Base-by-base conservation (phyloP, 2,888 invertebrate genomes). In the Hirtodrosophila histrioides region DNA sequence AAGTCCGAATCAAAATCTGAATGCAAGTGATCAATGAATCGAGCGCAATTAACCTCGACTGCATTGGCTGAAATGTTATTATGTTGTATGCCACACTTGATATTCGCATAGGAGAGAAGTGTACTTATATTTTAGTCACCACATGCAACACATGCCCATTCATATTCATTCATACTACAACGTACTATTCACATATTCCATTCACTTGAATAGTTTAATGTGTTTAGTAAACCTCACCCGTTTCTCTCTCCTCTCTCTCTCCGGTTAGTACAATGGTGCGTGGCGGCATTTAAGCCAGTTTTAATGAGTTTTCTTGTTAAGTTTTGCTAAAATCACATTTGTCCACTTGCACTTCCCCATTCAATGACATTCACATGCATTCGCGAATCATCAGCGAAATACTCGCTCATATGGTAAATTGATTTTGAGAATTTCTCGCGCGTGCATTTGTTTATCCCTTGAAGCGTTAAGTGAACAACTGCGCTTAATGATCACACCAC, bases 381-480 rank as follows among this genome's bases (percentile, higher is more conserved):
- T 63, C 58, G 65, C 63, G 48, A 81, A 74, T 74, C 81, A 77
- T 57, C 64, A 62, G 55, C 65, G 24, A 67, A 65, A 57, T 50
- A 66, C 58, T 56, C 54, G 56, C 57, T 73, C 69, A 75, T 64
- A 75, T 71, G 75, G 68, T 74, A 74, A 83, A 83, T 85, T 87
- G 86, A 87, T 86, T 82, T 77, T 74, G 56, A 74, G 78, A 82
- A 83, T 78, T 88, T 80, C 65, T 75, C 74, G 69, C 69, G 62
- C 72, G 78, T 68, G 74, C 75, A 75, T 76, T 89, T 89, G 89
- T 86, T 86, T 77, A 70, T 74, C 73, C 83, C 79, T 75, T 79
- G 68, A 72, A 83, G 89, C 88, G 84, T 85, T 83, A 86, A 88
- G 79, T 79, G 82, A 78, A 82, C 80, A 88, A 84, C 81, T 69